Evolutionary conservation across 2,113 vertebrate species (phyloP).

Genomic region (Asarcornis scutulata): DNA sequence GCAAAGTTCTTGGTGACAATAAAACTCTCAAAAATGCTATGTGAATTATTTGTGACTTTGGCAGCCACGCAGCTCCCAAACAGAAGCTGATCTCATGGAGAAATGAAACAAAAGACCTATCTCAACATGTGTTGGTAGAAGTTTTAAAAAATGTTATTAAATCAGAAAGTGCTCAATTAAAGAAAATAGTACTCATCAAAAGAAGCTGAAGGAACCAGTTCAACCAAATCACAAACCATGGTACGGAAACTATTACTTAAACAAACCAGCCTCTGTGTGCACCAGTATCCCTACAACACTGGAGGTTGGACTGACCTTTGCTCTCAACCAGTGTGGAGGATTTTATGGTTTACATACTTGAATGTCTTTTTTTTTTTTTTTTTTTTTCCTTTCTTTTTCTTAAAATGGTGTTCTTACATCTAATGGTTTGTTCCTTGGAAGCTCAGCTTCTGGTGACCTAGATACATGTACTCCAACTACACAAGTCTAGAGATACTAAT

Average conservation of each 20-base stretch:
- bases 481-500: background rate
- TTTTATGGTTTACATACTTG: background rate
- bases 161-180: background rate
- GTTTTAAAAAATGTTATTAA: background rate
- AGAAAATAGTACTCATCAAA: background rate
- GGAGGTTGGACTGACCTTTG: background rate
- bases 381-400: background rate
- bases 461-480: background rate
- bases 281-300: background rate
- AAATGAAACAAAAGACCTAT: background rate
- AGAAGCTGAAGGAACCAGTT: background rate
- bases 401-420: background rate
- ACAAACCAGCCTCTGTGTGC: background rate
- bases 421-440: background rate
- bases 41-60: background rate
- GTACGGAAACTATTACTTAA: background rate
- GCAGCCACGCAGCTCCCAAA: background rate
- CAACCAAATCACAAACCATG: background rate
- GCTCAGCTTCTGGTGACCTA: background rate
- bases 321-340: background rate
- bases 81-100: background rate
- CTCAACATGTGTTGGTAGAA: background rate
- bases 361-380: background rate
- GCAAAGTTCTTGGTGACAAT: background rate
- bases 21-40: conserved; percentile 11